phyloP scores from a whole-genome alignment of 2,797 vertebrate genomes.

The Crenuchus spilurus region DNA sequence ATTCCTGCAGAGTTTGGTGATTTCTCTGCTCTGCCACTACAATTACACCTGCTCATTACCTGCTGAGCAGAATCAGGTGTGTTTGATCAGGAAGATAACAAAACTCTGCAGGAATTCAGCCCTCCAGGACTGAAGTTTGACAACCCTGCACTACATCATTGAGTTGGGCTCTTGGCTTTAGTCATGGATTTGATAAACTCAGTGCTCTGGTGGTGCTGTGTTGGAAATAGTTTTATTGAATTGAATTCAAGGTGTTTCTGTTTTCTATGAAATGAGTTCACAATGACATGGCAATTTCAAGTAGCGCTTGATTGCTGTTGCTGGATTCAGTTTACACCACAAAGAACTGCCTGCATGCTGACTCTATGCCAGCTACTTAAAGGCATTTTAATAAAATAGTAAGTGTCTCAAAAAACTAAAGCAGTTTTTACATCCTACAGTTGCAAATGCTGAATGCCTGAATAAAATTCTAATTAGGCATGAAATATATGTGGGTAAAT shows the following conservation, averaged over 20 bases:
- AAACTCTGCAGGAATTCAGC: no score
- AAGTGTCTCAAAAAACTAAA: neutral
- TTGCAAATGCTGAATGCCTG: no score
- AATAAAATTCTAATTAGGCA: no score
- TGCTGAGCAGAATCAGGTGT: no score
- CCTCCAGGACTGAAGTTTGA: no score
- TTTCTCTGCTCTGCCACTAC: no score
- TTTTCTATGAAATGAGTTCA: neutral
- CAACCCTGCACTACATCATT: neutral
- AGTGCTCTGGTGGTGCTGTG: conserved; percentile 18
- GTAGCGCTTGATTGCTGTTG: neutral
- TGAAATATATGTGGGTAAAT: no score
- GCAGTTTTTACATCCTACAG: no score
- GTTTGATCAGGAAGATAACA: no score
- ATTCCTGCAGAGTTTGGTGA: no score
- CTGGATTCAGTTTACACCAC: neutral
- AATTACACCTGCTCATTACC: no score
- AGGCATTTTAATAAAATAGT: neutral
- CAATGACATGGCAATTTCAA: neutral
- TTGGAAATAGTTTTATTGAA: conserved; percentile 25
- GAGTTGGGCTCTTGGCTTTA: conserved; percentile 13
- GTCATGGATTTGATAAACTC: conserved; percentile 29
- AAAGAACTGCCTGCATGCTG: neutral
- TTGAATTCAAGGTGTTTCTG: conserved; percentile 10
- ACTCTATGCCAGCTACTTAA: neutral